phyloP scores from a whole-genome alignment of 1,140 invertebrate genomes.

The Bombus vancouverensis region DNA sequence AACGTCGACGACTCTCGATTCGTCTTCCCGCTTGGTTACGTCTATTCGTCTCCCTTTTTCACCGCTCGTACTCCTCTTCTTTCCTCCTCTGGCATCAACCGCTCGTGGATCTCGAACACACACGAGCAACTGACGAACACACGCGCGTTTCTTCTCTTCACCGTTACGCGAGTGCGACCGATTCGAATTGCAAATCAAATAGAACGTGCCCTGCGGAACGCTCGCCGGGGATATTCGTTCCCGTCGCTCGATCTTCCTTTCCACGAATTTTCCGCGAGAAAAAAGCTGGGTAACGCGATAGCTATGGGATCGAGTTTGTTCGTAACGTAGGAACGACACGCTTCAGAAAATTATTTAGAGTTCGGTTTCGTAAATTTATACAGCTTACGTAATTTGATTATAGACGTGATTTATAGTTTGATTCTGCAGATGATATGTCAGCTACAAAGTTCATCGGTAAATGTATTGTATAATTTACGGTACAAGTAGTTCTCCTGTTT shows the following conservation, averaged over 20 bases:
- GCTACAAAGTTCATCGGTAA: no score
- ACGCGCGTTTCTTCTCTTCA: constrained; percentile 27
- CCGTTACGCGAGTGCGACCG: constrained; percentile 44
- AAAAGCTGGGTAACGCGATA: background rate
- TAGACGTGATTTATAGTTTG: background rate
- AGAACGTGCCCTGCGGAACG: constrained; percentile 44
- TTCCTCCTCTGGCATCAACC: background rate
- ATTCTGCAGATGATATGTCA: no score
- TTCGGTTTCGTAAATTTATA: background rate
- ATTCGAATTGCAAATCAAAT: constrained; percentile 72
- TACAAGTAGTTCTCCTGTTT: no score
- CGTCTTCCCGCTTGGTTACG: constrained; percentile 48
- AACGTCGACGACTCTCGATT: constrained; percentile 58
- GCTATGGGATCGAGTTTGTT: background rate
- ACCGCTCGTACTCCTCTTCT: background rate
- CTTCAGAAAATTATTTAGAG: background rate
- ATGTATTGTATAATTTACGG: no score
- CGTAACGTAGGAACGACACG: background rate
- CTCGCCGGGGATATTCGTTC: constrained; percentile 47
- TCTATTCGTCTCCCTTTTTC: background rate
- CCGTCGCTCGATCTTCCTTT: constrained; percentile 15
- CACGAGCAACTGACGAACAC: background rate
- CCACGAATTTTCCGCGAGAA: constrained; percentile 28
- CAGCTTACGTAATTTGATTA: background rate
- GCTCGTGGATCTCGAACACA: background rate